Evolutionary conservation across 2,888 invertebrate species (phyloP).

Genomic region (Pristionchus entomophagus): DNA sequence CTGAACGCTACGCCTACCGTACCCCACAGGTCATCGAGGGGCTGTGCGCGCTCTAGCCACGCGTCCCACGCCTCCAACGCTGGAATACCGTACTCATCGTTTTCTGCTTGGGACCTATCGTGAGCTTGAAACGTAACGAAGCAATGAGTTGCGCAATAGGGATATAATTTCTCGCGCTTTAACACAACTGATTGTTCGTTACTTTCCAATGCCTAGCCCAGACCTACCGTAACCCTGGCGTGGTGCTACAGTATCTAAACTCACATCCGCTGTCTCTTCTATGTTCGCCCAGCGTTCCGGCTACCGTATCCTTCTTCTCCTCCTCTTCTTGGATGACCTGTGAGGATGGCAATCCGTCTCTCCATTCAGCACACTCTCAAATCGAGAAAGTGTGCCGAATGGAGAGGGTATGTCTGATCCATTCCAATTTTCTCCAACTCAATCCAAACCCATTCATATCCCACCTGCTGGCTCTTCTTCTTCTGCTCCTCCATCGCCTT

Average conservation of each 20-base stretch:
- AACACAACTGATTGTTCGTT: no score
- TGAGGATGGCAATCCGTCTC: no score
- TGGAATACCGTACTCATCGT: conserved; percentile 14
- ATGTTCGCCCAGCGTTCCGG: conserved; percentile 24
- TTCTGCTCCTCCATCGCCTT: conserved; percentile 51
- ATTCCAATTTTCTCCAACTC: no score
- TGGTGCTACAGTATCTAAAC: background rate
- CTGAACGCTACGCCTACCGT: conserved; percentile 32
- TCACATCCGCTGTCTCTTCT: conserved; percentile 48
- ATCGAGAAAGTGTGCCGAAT: no score
- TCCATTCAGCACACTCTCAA: no score
- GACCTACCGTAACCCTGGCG: conserved; percentile 22
- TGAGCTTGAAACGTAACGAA: no score
- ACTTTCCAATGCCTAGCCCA: no score
- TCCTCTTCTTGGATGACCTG: conserved; percentile 61
- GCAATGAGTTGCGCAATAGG: no score
- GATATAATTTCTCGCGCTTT: no score
- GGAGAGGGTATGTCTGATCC: no score
- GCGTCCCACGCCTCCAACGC: conserved; percentile 6
- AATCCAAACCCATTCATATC: no score
- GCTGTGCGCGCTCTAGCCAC: background rate
- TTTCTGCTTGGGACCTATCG: background rate
- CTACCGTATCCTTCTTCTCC: conserved; percentile 51
- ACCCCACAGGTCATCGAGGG: conserved; percentile 18
- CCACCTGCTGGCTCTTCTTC: conserved; percentile 3